Evolutionary conservation across 2,797 vertebrate genomes (phyloP).

Genomic region (Onychomys arenicola): DNA sequence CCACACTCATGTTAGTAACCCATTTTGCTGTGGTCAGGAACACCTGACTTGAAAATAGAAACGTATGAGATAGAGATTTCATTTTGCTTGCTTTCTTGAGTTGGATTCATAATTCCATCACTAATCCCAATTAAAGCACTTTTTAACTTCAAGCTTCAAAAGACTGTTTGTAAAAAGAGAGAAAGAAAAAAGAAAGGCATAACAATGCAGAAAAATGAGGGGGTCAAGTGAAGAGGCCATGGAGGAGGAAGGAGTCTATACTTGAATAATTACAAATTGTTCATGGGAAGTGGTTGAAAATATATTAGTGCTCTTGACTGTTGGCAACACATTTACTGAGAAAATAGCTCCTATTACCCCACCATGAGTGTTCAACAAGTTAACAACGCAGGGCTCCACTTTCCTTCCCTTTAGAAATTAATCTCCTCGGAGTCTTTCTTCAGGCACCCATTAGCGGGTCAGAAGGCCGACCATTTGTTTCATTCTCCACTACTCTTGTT

Average conservation of each 20-base stretch:
- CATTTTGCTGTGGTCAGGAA: background rate
- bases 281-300: constrained; percentile 51
- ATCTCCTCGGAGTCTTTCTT: constrained; percentile 64
- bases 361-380: constrained; percentile 60
- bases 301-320: constrained; percentile 69
- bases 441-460: constrained; percentile 55
- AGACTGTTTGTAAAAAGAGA: background rate
- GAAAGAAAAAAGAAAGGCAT: background rate
- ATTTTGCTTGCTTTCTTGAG: constrained; percentile 32
- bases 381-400: constrained; percentile 53
- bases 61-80: background rate
- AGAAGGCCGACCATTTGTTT: constrained; percentile 69
- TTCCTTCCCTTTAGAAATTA: constrained; percentile 56
- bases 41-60: background rate
- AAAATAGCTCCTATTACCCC: constrained; percentile 70
- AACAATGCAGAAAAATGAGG: background rate
- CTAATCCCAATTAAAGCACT: background rate
- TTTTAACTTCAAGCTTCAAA: constrained; percentile 34
- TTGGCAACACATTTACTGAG: constrained; percentile 61
- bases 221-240: constrained; percentile 21
- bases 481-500: constrained; percentile 57
- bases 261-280: constrained; percentile 65
- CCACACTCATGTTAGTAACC: background rate
- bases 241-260: constrained; percentile 6
- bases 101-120: background rate